phyloP scores from a whole-genome alignment of 2,797 vertebrate species.

The Distichodus sexfasciatus region DNA sequence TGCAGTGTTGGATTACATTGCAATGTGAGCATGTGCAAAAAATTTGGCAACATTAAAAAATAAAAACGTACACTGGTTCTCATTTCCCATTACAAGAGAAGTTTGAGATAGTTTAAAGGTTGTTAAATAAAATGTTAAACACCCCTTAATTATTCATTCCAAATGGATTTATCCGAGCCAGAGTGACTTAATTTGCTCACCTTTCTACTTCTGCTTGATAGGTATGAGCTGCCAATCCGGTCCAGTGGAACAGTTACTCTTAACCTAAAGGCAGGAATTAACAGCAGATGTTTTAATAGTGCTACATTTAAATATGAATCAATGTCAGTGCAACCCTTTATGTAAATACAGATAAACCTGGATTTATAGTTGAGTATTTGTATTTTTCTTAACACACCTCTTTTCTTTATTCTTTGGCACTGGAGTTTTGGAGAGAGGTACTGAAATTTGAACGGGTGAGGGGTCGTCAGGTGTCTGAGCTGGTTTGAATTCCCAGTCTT shows the following conservation, averaged over 20 bases:
- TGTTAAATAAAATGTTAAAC: background rate
- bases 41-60: too few relatives aligned
- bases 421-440: constrained; percentile 39
- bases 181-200: constrained; percentile 57
- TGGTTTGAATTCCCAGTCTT: constrained; percentile 43
- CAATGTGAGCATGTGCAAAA: too few relatives aligned
- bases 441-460: constrained; percentile 41
- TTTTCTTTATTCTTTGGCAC: constrained; percentile 69
- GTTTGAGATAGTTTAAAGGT: too few relatives aligned
- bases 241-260: constrained; percentile 70
- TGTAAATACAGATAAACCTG: too few relatives aligned
- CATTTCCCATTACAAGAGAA: too few relatives aligned
- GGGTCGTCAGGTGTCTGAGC: constrained; percentile 38
- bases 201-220: constrained; percentile 61
- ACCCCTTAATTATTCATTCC: too few relatives aligned
- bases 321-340: too few relatives aligned
- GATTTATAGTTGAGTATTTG: background rate
- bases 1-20: too few relatives aligned
- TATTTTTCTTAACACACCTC: constrained; percentile 52
- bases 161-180: too few relatives aligned
- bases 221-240: constrained; percentile 66
- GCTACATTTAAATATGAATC: too few relatives aligned
- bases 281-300: background rate
- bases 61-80: too few relatives aligned
- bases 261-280: constrained; percentile 54